phyloP scores from a whole-genome alignment of 2,888 invertebrate species.

The Sesamia inferens region DNA sequence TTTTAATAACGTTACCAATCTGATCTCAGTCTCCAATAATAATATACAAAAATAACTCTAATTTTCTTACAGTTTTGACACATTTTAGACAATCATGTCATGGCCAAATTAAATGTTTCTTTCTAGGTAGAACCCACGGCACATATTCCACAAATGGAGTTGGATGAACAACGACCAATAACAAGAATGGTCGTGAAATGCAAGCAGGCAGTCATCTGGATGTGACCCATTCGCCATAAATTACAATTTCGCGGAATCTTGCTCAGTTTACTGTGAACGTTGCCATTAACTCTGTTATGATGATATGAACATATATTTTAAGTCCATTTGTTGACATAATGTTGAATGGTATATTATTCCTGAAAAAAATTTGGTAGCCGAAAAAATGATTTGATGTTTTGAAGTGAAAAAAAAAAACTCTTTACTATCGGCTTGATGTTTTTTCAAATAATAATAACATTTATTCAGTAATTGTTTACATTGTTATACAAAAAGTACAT shows the following conservation, averaged over 20 bases:
- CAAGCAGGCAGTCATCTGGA: constrained; percentile 40
- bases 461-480: too few relatives aligned
- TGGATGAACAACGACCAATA: neutral
- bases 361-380: neutral
- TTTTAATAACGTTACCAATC: too few relatives aligned
- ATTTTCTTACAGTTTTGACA: too few relatives aligned
- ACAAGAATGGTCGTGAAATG: constrained; percentile 6
- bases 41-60: too few relatives aligned
- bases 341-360: neutral
- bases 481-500: too few relatives aligned
- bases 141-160: neutral
- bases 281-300: constrained; percentile 7
- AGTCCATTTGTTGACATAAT: neutral
- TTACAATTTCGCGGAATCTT: constrained; percentile 37
- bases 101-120: too few relatives aligned
- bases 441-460: too few relatives aligned
- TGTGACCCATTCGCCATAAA: constrained; percentile 37
- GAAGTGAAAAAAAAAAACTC: too few relatives aligned
- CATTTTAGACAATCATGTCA: too few relatives aligned
- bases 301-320: neutral
- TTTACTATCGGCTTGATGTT: too few relatives aligned
- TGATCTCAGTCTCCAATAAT: too few relatives aligned
- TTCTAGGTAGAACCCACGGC: neutral
- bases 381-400: too few relatives aligned
- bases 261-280: constrained; percentile 23